Percentiles rank a stretch among this genome's conserved stretches.
Conservation (phyloP, 1,140 invertebrate species). For the Drosophila subpulchrella region DNA sequence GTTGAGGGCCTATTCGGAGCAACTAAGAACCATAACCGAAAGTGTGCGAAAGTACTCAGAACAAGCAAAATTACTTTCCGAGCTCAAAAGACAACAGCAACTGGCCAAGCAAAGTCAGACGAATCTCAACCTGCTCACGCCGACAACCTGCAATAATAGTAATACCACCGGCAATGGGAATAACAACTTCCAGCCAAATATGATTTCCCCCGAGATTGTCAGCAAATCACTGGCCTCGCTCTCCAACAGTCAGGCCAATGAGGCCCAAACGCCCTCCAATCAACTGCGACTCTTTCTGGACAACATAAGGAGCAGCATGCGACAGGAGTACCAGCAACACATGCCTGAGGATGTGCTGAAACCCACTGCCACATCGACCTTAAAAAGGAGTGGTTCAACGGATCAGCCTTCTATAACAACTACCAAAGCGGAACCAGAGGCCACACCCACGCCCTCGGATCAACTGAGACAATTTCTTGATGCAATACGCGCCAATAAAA, state of each 20-base stretch:
- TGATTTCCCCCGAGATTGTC: constrained; percentile 82
- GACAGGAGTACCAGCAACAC: constrained; percentile 78
- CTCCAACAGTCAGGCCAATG: constrained; percentile 44
- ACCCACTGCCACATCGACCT: constrained; percentile 30
- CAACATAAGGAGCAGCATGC: constrained; percentile 82
- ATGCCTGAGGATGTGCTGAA: constrained; percentile 80
- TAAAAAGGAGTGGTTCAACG: constrained; percentile 22
- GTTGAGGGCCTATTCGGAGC: constrained; percentile 81
- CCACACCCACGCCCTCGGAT: constrained; percentile 80
- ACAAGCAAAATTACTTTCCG: constrained; percentile 80
- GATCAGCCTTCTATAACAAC: not conserved
- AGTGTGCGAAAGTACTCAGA: constrained; percentile 84
- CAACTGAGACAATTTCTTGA: constrained; percentile 81
- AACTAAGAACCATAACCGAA: constrained; percentile 81
- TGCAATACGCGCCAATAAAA: constrained; percentile 83
- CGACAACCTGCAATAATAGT: constrained; percentile 33
- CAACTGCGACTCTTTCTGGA: constrained; percentile 80
- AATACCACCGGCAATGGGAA: constrained; percentile 21
- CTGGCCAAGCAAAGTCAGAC: constrained; percentile 70
- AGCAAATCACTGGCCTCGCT: constrained; percentile 80
- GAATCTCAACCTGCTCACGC: constrained; percentile 64
- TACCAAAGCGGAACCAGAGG: constrained; percentile 21
- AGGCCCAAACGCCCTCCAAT: constrained; percentile 78
- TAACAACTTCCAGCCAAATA: constrained; percentile 73
- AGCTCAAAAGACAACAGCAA: constrained; percentile 81